A percentile compares a stretch with the other conserved stretches of the same genome.
phyloP scores from a whole-genome alignment of 2,113 vertebrate genomes.

The Amphilophus citrinellus region DNA sequence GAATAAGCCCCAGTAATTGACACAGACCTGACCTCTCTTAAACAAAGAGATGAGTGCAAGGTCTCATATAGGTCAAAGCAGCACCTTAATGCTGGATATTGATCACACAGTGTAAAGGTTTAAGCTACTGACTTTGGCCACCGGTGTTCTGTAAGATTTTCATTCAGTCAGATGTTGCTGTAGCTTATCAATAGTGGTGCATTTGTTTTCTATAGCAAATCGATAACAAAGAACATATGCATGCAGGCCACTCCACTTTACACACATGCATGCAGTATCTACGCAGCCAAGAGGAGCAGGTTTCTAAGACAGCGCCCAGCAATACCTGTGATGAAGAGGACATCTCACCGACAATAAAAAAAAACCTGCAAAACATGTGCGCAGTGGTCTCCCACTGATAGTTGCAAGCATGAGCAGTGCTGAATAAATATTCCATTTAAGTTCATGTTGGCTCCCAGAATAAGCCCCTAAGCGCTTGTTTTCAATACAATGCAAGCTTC shows the following conservation, averaged over 20 bases:
- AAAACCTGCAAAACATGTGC: constrained; percentile 11
- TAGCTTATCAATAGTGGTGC: constrained; percentile 45
- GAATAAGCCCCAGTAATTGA: constrained; percentile 75
- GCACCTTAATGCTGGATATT: constrained; percentile 33
- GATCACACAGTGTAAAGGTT: background rate
- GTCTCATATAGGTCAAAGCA: constrained; percentile 67
- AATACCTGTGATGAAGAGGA: constrained; percentile 1
- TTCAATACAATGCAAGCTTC: constrained; percentile 7
- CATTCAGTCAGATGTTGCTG: constrained; percentile 23
- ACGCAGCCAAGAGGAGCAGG: background rate
- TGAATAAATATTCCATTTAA: constrained; percentile 3
- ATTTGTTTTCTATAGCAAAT: constrained; percentile 61
- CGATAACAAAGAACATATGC: constrained; percentile 57
- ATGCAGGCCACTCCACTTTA: constrained; percentile 23
- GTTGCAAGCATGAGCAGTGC: constrained; percentile 15
- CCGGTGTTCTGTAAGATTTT: background rate
- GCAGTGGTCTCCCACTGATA: background rate
- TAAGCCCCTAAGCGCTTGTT: constrained; percentile 12
- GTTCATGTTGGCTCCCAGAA: background rate
- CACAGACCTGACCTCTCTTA: constrained; percentile 73
- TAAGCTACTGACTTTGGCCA: constrained; percentile 2
- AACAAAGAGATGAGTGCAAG: constrained; percentile 67
- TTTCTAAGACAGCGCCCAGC: constrained; percentile 1
- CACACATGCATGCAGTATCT: background rate
- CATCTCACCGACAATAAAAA: background rate